Evolutionary conservation across 2,113 vertebrate genomes (phyloP), one percentile per base, ranked within the genome.

Genomic region (Melanerpes formicivorus): DNA sequence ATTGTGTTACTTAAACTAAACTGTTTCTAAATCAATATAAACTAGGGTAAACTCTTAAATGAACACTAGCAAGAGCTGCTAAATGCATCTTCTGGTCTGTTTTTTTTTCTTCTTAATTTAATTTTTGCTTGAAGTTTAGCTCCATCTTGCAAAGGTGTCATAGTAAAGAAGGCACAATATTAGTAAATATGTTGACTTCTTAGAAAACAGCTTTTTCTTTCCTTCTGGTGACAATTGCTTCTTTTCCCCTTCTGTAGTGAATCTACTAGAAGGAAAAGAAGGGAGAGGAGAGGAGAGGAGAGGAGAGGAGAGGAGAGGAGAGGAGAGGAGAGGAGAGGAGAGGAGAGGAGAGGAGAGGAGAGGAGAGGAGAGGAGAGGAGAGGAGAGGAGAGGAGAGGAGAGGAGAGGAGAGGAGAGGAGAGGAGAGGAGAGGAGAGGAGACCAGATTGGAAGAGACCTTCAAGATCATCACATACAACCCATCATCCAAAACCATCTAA

Each of bases 11-110:
- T 83, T 73, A 37, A 78, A 87, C 8, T 59, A 73, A 75, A 66
- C 37, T 75, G 13, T 88, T 93, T 89, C 34, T 63, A 91, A 96
- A 89, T 62, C 18, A 59, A n/a, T 71, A 60, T 52, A 71, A 90
- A 55, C 14, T 29, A 11, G 14, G 9, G 44, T 59, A 59, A 88
- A 42, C 7, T 73, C 34, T 79, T 59, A 32, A 1, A 37, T 26
- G 22, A 83, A 46, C 37, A 75, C 9, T 52, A 42, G 29, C 26
- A 54, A 44, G 14, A 87, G 14, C 26, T 71, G 42, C 23, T 66
- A 80, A 88, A 65, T 59, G 8, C 4, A 8, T 50, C 40, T 79
- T 74, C 46, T 30, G 5, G 6, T 15, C 9, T 81, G 78, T 44
- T 1, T 6, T 77, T 84, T 75, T 72, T 40, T 40, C 10, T 40